Base-by-base conservation (phyloP, 2,888 invertebrate genomes). In the Argyra leucocephala region DNA sequence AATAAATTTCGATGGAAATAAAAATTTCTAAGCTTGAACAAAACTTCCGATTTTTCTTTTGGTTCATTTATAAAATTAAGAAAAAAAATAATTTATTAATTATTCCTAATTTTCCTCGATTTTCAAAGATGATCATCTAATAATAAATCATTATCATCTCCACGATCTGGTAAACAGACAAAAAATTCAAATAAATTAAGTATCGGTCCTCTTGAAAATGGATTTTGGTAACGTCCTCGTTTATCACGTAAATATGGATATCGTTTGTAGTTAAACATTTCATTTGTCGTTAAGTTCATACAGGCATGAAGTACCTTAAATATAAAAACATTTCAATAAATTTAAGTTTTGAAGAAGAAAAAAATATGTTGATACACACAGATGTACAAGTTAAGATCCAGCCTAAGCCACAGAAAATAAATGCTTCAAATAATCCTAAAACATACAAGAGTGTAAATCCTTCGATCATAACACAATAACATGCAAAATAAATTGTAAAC, bases 261-360 rank as follows among this genome's bases (percentile, higher is more conserved):
- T 64, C 94, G 84, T 76, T 93, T 93, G 78, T 91, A 91, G 81
- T 95, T 95, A 76, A 94, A 91, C 90, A 93, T 92, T 81, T 96
- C 95, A 78, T 95, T 96, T 61, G 94, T 94, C 9, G 96, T 95
- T 67, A 95, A 81, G 81, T 96, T 96, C 90, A 92, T 91, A 75
- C 92, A 90, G 15, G 93, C 93, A 77, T 95, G 93, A 23, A 93
- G 82, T 63, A 93, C 86, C 94, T 95, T 82, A 22, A 82, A 82
- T 70, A 69, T 72, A 70, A 71, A 70, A 63, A 76, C 12, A 22
- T 26, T 36, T n/a, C 22, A n/a, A n/a, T n/a, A 36, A 62, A 59
- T 57, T 22, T 31, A n/a, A 58, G 2, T 58, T 18, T 3, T 37
- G n/a, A 21, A n/a, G 7, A 10, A 66, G 48, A 67, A 3, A 21